A percentile compares a stretch with the other conserved stretches of the same genome.
Conservation (phyloP, 2,888 invertebrate genomes). For the Epicampocera succincta region DNA sequence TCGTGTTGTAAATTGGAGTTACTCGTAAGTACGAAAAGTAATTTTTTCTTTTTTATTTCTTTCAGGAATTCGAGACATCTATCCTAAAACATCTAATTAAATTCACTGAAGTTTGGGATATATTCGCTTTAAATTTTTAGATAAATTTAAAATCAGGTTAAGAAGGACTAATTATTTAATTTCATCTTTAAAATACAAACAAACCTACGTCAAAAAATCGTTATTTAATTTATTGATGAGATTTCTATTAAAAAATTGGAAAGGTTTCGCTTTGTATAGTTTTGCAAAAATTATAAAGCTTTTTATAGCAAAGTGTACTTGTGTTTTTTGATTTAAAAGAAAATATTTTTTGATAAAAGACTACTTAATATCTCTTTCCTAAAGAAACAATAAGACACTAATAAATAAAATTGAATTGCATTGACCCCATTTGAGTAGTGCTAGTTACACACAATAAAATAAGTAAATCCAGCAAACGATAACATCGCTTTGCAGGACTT, state of each 20-base stretch:
- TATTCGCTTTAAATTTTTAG: constrained; percentile 54
- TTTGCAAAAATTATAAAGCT: constrained; percentile 52
- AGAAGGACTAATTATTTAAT: constrained; percentile 44
- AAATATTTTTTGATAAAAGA: not conserved
- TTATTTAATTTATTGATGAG: constrained; percentile 53
- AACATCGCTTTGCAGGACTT: constrained; percentile 32
- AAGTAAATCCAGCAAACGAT: constrained; percentile 27
- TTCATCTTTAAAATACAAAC: constrained; percentile 11
- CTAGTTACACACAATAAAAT: constrained; percentile 12
- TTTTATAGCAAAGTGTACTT: constrained; percentile 53
- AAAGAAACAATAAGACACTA: not conserved
- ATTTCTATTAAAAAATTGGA: constrained; percentile 36
- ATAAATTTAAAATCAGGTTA: constrained; percentile 53
- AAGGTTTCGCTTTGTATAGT: constrained; percentile 47
- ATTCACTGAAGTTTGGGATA: constrained; percentile 45
- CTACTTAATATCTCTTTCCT: not conserved
- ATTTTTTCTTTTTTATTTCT: constrained; percentile 26
- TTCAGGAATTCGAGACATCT: constrained; percentile 68
- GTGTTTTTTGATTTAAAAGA: constrained; percentile 44
- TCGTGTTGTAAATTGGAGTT: no score
- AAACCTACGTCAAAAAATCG: constrained; percentile 23
- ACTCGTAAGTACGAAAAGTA: not conserved
- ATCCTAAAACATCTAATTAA: constrained; percentile 47
- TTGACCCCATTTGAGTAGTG: constrained; percentile 26
- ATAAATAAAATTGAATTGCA: constrained; percentile 28